phyloP scores from a whole-genome alignment of 1,140 invertebrate species.

The Halesus radiatus region DNA sequence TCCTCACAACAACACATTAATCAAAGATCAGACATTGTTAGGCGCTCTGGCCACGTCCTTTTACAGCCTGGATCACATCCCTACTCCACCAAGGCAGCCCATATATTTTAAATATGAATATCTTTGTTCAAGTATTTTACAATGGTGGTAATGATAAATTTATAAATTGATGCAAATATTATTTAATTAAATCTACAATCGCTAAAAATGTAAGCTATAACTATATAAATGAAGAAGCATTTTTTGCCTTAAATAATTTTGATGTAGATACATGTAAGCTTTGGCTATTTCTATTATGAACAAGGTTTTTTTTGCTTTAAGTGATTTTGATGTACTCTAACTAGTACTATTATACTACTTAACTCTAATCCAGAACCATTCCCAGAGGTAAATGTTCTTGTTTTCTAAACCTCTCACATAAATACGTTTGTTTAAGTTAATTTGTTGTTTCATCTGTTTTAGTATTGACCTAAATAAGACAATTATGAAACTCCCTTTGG shows the following conservation, averaged over 20 bases:
- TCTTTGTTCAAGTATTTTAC: neutral
- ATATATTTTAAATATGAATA: neutral
- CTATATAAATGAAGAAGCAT: too few species aligned
- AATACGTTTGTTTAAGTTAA: neutral
- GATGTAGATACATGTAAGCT: too few species aligned
- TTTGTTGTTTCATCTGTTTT: neutral
- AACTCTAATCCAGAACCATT: too few species aligned
- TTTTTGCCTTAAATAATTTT: too few species aligned
- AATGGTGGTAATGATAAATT: neutral
- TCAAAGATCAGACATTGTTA: constrained; percentile 46
- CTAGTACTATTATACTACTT: too few species aligned
- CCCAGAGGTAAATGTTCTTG: too few species aligned
- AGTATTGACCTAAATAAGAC: neutral
- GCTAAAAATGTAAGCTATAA: too few species aligned
- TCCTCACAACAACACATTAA: constrained; percentile 42
- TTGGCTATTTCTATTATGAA: too few species aligned
- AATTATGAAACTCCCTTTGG: neutral
- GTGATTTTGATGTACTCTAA: too few species aligned
- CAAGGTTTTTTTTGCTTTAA: too few species aligned
- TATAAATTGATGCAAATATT: neutral
- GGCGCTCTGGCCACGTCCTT: neutral
- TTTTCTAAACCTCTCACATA: neutral
- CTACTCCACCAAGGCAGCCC: neutral
- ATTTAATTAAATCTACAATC: too few species aligned
- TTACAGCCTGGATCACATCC: neutral